Base-by-base conservation (phyloP, 2,888 invertebrate species). In the Cryptosula pallasiana region DNA sequence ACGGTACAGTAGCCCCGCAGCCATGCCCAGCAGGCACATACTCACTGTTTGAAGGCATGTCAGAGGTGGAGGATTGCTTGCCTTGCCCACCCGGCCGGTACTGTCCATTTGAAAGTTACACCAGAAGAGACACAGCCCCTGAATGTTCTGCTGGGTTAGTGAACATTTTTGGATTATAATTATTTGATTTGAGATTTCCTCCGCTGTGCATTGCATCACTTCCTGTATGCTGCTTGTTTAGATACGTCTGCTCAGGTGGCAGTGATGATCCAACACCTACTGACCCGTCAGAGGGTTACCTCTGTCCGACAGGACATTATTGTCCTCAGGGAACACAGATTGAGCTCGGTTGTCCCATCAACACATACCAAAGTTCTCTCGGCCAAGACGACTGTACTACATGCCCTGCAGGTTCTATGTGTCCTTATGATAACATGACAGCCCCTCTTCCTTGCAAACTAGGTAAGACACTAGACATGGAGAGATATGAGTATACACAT, bases 11-110 rank as follows among this genome's bases (percentile, higher is more conserved):
- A 36, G 80, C 81, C 74, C 83, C 83, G 0, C 45, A 73, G 16
- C 79, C 82, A 1, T 82, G 82, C 73, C 83, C 83, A 13, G 73
- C 77, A 0, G 82, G 83, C 23, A 82, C 82, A 3, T 83, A 79
- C 78, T 81, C 81, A 16, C 76, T 75, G 27, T 76, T 76, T 34
- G 73, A 74, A 13, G 78, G 78, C 55, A 79, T 83, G 3, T 78
- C 76, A 16, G 69, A 72, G 29, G 77, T 74, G 25, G 73, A 71
- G 9, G 80, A 79, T 27, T 83, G 83, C 77, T 77, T 79, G 58
- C 77, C 77, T 0, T 83, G 83, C 73, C 78, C 79, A 20, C 77
- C 77, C 25, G 83, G 83, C 1, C 77, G 78, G 34, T 83, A 82
- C 77, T 83, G 83, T 74, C 79, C 80, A 72, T 77, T 78, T n/a